Base-by-base conservation (phyloP, 2,888 invertebrate species). In the Diarsia dahlii region DNA sequence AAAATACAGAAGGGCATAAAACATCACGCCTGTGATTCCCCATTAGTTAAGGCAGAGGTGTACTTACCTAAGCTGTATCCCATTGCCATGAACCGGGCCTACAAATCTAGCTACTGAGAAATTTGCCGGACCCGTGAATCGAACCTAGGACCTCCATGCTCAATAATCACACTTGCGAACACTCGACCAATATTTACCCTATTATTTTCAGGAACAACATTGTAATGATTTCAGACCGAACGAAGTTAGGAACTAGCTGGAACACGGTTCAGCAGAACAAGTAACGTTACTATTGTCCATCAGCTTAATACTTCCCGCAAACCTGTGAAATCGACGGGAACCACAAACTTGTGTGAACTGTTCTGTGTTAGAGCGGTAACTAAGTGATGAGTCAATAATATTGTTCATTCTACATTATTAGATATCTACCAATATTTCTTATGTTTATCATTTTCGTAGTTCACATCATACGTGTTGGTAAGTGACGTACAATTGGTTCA, bases 261-360 rank as follows among this genome's bases (percentile, higher is more conserved):
- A 82, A 20, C 70, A 58, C 6, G 20, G 56, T 74, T 72, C 52
- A 63, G 54, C 60, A 63, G 60, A 64, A 64, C 71, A 71, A 84
- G 74, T 74, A 73, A 71, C 68, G 62, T 67, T 73, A 64, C 67
- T 72, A 56, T 0, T 23, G n/a, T 56, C 56, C 23, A 84, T 71
- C 71, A 73, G 69, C 75, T 71, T 58, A 52, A 63, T 63, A 56
- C 34, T 64, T 52, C n/a, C 52, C 15, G 54, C 81, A 78, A 76
- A 81, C 74, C 85, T 79, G 74, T 74, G 76, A 71, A 84, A 76
- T 74, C 71, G 83, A 78, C 68, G 62, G 64, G 28, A 67, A 74
- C 77, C 54, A 74, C 64, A 45, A 78, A 78, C 71, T 79, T 65
- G 73, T 67, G 54, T 73, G 48, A 58, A 69, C 80, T 69, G 46